Base-by-base conservation (phyloP, 2,113 vertebrate genomes). In the Xyliphius kryptos region DNA sequence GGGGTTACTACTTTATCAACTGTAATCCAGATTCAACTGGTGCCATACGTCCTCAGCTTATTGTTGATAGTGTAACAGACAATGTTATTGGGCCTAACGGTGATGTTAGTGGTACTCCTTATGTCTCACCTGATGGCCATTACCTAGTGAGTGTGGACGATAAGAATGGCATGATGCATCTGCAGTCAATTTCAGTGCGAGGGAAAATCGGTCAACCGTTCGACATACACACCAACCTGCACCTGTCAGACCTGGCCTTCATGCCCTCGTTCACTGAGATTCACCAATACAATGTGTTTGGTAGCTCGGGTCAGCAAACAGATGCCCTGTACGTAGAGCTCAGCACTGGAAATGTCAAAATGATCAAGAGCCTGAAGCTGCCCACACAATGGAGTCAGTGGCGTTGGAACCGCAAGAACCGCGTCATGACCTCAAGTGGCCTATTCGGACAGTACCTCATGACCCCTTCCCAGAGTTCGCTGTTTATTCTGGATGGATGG, bases 291-390 rank as follows among this genome's bases (percentile, higher is more conserved):
- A 95, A 97, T 36, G 80, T 92, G 80, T 97, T 95, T 3, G 92
- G 91, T 21, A 97, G 93, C 78, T 97, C 94, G 1, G 86, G 90
- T 51, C 82, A 80, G 3, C 95, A 97, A 63, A 95, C 93, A 1
- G 94, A 95, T 26, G 91, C 89, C 19, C 88, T 99, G 14, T 92
- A 90, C 11, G 90, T 94, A 63, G 95, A 99, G 74, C 87, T 98
- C 38, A 87, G 86, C 75, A 88, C 88, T 10, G 92, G 96, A 15
- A 97, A 92, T 40, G 94, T 98, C 37, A 95, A 96, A 84, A 95
- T 98, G 92, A 91, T 98, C 71, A 96, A 98, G 83, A 93, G 94
- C 77, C 88, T 99, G 72, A 95, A 96, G 79, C 94, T 96, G 68
- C 91, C 96, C 32, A 80, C 90, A 67, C 86, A 84, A 64, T 59